A percentile compares a stretch with the other conserved stretches of the same genome.
These are phyloP conservation scores for Sceloporus undulatus DNA, from an alignment of 2,113 vertebrate species.

Conservation along the genomic window DNA sequence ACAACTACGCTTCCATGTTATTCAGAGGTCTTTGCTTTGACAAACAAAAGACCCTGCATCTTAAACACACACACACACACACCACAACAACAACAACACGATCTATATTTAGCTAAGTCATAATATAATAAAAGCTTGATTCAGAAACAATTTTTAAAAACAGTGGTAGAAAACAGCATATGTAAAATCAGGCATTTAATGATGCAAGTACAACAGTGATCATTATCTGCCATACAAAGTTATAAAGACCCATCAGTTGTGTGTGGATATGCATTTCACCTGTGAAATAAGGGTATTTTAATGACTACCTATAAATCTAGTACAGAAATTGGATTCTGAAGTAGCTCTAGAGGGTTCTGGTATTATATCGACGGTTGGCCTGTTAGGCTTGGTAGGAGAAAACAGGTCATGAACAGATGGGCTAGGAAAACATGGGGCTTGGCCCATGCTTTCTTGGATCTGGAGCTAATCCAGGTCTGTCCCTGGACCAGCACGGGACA, in stretches of 20 bases:
- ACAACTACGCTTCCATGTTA: rapidly evolving
- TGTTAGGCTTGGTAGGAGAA: background rate
- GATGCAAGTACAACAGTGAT: constrained; percentile 10
- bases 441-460: no score
- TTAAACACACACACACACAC: no score
- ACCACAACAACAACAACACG: no score
- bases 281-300: background rate
- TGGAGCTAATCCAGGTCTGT: no score
- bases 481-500: no score
- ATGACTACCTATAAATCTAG: background rate
- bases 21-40: background rate
- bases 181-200: background rate
- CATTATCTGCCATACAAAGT: background rate
- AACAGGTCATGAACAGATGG: no score
- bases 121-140: constrained; percentile 21
- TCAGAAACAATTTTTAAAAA: background rate
- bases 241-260: background rate
- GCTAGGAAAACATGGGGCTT: no score
- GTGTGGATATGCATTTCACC: background rate
- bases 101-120: constrained; percentile 26
- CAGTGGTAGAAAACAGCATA: no score
- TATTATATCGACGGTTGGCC: background rate
- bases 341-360: background rate
- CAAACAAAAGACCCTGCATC: constrained; percentile 25
- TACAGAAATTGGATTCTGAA: background rate